These are phyloP conservation scores for Astropecten irregularis DNA, from an alignment of 53 echinoderm and acorn worm genomes.

Conservation along the genomic window DNA sequence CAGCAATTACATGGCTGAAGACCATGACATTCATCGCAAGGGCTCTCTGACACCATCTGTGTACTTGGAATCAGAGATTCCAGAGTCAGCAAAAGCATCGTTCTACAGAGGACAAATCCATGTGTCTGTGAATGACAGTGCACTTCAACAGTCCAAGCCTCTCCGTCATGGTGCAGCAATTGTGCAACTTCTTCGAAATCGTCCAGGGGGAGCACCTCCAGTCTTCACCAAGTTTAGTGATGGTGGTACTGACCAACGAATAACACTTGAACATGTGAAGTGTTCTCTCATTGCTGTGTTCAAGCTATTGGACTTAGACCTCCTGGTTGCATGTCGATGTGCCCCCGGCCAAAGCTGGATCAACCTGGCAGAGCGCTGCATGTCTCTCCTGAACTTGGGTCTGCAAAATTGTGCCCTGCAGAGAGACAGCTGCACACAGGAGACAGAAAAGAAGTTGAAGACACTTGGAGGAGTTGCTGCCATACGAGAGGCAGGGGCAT, in stretches of 20 bases:
- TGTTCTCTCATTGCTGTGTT: background rate
- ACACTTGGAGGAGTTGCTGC: too few relatives aligned
- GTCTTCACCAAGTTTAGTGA: slow-evolving; percentile 17
- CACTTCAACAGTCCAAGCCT: slow-evolving; percentile 38
- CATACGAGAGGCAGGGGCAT: too few relatives aligned
- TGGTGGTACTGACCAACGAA: slow-evolving; percentile 46
- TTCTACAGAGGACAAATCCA: slow-evolving; percentile 36
- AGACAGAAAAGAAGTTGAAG: too few relatives aligned
- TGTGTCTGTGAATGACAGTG: slow-evolving; percentile 10
- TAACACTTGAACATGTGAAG: slow-evolving; percentile 35
- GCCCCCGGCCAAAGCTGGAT: slow-evolving; percentile 42
- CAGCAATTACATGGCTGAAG: slow-evolving; percentile 15
- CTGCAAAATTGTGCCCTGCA: background rate
- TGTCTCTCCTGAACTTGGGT: slow-evolving; percentile 5
- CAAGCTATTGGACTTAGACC: slow-evolving; percentile 4
- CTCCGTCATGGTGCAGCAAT: slow-evolving; percentile 48
- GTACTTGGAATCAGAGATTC: slow-evolving; percentile 6
- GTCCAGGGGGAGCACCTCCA: background rate
- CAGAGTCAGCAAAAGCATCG: slow-evolving; percentile 8
- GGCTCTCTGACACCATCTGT: slow-evolving; percentile 45
- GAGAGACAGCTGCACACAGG: too few relatives aligned
- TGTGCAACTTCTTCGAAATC: background rate
- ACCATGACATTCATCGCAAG: slow-evolving; percentile 46
- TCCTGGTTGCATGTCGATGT: slow-evolving; percentile 17
- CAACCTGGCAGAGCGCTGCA: slow-evolving; percentile 10